Evolutionary conservation across 2,888 invertebrate genomes (phyloP).

Genomic region (Cosmopolites sordidus): DNA sequence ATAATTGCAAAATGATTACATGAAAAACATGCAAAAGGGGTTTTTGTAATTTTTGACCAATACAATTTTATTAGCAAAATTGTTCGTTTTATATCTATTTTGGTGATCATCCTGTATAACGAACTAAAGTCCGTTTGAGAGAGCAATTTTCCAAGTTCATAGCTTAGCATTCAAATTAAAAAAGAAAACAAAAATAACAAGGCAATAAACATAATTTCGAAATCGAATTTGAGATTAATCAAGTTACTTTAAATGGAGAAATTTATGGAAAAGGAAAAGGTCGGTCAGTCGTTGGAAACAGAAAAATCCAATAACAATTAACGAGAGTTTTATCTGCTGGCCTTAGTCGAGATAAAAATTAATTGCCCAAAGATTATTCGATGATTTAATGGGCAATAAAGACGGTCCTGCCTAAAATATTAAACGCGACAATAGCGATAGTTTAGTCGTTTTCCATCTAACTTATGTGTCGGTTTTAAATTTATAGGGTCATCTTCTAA

Average conservation of each 20-base stretch:
- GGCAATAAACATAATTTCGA: not conserved
- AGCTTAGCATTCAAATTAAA: not conserved
- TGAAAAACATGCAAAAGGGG: too few relatives aligned
- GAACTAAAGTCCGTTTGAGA: too few relatives aligned
- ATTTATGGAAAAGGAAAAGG: not conserved
- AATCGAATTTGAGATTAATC: conserved; percentile 1
- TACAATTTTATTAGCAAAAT: too few relatives aligned
- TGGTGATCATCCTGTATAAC: too few relatives aligned
- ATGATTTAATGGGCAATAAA: conserved; percentile 7
- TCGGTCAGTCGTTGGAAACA: not conserved
- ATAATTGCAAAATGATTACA: too few relatives aligned
- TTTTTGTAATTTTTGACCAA: too few relatives aligned
- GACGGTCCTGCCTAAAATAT: not conserved
- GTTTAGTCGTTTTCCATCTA: not conserved
- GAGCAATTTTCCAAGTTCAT: not conserved
- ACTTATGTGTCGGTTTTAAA: not conserved
- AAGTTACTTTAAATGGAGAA: not conserved
- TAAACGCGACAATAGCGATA: conserved; percentile 1
- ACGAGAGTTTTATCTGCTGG: conserved; percentile 1
- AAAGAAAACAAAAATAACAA: not conserved
- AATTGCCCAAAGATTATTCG: conserved; percentile 4
- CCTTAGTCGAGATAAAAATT: conserved; percentile 3
- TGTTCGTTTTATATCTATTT: too few relatives aligned
- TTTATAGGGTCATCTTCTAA: too few relatives aligned
- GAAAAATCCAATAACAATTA: not conserved